Base-by-base conservation (phyloP, 2,113 vertebrate genomes). In the Sander lucioperca region DNA sequence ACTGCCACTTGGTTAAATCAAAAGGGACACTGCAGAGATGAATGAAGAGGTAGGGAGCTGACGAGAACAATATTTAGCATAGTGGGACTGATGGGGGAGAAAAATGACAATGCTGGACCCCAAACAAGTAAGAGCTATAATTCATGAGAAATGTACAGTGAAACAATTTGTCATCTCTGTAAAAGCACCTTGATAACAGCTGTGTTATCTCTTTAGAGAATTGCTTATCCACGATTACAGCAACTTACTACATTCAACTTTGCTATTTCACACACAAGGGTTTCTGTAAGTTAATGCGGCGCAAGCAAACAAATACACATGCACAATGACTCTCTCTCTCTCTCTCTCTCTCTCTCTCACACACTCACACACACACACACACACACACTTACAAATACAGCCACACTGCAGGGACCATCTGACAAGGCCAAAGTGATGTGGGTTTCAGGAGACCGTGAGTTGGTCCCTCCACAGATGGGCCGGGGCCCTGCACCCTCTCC, bases 381-480 rank as follows among this genome's bases (percentile, higher is more conserved):
- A 73, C 33, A 33, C 33, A 33, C 33, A 33, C 30, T 33, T 33
- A 33, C 33, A 33, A 54, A 71, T 21, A 84, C 36, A 88, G 68
- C 36, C 82, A 91, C 77, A 91, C 89, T 86, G 84, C 80, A 57
- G 92, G 91, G 87, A 92, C 89, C 91, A 93, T 93, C 89, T 92
- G 92, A 94, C 88, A 90, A 88, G 91, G 90, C 92, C 89, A 94
- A 94, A 94, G 91, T 88, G 88, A 91, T 91, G 91, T 83, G 87
- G 90, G 92, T 94, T 94, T 83, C 94, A 92, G 88, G 92, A 94
- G 93, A 94, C 89, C 18, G 39, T 74, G 70, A 87, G 86, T 63
- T 47, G 76, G 91, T 93, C 91, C 93, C 92, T 91, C 92, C 90
- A 94, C 90, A 92, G 93, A 93, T 93, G 91, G 90, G 89, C 91